Conservation (phyloP, 2,888 invertebrate species). For the Caenorhabditis wallacei region DNA sequence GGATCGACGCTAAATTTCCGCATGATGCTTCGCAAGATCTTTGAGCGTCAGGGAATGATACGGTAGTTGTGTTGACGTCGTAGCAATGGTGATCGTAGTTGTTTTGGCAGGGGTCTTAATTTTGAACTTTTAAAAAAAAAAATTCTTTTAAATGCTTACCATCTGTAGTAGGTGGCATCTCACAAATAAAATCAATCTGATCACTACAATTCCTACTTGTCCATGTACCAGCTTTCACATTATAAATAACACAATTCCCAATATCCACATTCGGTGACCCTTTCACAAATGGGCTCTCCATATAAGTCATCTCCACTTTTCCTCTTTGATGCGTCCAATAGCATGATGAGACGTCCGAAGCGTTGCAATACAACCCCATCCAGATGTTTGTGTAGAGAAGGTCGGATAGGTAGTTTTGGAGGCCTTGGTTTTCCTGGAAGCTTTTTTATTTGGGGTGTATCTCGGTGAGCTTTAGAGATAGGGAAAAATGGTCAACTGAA, state of each 20-base stretch:
- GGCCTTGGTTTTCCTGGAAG: not conserved
- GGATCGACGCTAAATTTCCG: not conserved
- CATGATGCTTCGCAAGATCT: not conserved
- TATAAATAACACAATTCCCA: not conserved
- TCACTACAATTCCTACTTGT: not conserved
- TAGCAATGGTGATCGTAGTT: not conserved
- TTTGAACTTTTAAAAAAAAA: not conserved
- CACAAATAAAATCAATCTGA: not conserved
- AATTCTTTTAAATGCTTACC: not conserved
- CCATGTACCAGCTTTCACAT: not conserved
- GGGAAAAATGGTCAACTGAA: no score
- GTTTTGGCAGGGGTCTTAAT: not conserved
- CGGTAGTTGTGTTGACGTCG: not conserved
- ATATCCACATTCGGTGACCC: not conserved
- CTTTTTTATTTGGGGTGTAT: no score
- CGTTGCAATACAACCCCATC: not conserved
- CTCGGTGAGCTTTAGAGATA: no score
- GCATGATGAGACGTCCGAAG: not conserved
- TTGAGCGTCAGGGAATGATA: constrained; percentile 1
- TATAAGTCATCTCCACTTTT: not conserved
- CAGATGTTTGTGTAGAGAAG: not conserved
- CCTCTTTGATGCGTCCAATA: not conserved
- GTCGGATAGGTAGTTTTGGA: not conserved
- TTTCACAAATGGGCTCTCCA: not conserved
- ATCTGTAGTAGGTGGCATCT: not conserved